Evolutionary conservation across 2,888 invertebrate species (phyloP).

Genomic region (Pyrocoelia pectoralis): DNA sequence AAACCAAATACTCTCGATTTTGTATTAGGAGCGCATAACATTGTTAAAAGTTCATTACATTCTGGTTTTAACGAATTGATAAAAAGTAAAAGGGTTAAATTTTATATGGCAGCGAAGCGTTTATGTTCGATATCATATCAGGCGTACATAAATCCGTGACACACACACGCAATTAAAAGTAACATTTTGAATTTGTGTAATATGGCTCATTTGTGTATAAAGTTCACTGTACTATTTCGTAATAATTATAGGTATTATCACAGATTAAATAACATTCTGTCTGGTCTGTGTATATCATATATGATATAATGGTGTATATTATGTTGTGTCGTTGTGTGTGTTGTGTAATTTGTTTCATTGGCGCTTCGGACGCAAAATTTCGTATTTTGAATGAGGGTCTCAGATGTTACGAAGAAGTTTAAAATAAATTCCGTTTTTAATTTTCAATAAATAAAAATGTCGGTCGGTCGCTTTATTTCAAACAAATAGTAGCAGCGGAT

Average conservation of each 20-base stretch:
- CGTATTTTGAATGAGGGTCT: slow-evolving; percentile 28
- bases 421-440: neutral
- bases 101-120: neutral
- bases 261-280: no score
- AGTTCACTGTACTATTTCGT: no score
- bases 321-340: no score
- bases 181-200: no score
- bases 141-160: slow-evolving; percentile 17
- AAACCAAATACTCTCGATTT: neutral
- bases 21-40: slow-evolving; percentile 16
- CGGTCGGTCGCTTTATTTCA: neutral
- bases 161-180: no score
- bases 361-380: slow-evolving; percentile 47
- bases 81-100: neutral
- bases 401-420: slow-evolving; percentile 14
- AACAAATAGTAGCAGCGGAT: slow-evolving; percentile 39
- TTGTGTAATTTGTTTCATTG: slow-evolving; percentile 23
- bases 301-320: no score
- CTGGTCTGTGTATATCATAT: no score
- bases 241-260: no score
- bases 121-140: slow-evolving; percentile 24
- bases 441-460: slow-evolving; percentile 3
- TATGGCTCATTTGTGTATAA: no score
- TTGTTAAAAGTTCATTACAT: slow-evolving; percentile 19
- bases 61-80: no score